Conservation (phyloP, 2,797 vertebrate genomes). For the Acrossocheilus wenchowensis region DNA sequence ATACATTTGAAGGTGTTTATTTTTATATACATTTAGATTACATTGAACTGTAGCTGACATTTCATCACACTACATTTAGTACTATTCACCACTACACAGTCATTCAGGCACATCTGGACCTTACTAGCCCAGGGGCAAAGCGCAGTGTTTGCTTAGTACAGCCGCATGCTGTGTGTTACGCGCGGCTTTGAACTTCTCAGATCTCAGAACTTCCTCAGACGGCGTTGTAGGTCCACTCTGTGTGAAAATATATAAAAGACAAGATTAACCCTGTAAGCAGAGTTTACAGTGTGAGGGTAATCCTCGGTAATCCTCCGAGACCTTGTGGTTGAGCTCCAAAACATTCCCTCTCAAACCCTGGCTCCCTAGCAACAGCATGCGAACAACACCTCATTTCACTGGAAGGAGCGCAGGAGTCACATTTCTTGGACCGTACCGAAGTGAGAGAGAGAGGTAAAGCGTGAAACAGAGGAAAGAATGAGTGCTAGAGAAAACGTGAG, state of each 20-base stretch:
- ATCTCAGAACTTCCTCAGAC: slow-evolving; percentile 29
- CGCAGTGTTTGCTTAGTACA: neutral
- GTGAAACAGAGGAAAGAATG: slow-evolving; percentile 35
- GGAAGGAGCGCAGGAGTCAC: slow-evolving; percentile 29
- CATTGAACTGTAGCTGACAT: neutral
- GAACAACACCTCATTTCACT: slow-evolving; percentile 56
- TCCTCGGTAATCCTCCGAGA: slow-evolving; percentile 64
- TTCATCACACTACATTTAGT: neutral
- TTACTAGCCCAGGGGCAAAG: slow-evolving; percentile 13
- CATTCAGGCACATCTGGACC: slow-evolving; percentile 9
- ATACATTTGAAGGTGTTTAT: neutral
- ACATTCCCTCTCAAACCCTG: slow-evolving; percentile 46
- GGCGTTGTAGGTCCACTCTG: slow-evolving; percentile 47
- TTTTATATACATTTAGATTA: neutral
- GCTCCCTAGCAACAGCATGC: slow-evolving; percentile 61
- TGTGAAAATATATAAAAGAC: slow-evolving; percentile 56
- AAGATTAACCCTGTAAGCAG: slow-evolving; percentile 55
- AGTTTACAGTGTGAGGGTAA: slow-evolving; percentile 57
- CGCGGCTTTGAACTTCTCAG: slow-evolving; percentile 36
- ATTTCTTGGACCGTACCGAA: slow-evolving; percentile 19
- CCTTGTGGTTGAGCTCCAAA: slow-evolving; percentile 54
- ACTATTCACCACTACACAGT: neutral
- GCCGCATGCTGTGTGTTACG: slow-evolving; percentile 13
- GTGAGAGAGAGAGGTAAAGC: slow-evolving; percentile 18
- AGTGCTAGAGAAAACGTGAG: slow-evolving; percentile 27